These are phyloP conservation scores for Ophiothrix spiculata DNA, from an alignment of 35 echinoderm and acorn worm genomes.

Conservation along the genomic window DNA sequence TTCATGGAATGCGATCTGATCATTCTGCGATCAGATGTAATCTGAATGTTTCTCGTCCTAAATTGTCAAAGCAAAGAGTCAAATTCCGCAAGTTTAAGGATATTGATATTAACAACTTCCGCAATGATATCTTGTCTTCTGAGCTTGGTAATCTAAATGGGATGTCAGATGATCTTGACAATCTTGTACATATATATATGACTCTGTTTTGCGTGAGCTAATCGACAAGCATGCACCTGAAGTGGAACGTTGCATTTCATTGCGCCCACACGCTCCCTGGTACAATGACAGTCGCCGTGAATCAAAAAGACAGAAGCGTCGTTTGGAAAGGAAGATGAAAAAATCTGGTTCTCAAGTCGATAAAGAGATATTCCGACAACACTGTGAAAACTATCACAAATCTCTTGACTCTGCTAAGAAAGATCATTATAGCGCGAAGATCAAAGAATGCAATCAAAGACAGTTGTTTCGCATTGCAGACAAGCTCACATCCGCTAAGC, in stretches of 20 bases:
- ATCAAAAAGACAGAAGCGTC: not conserved
- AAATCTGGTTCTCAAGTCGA: slow-evolving; percentile 28
- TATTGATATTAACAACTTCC: slow-evolving; percentile 30
- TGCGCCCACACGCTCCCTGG: slow-evolving; percentile 38
- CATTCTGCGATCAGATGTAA: slow-evolving; percentile 7
- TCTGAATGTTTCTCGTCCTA: not conserved
- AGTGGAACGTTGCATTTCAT: not conserved
- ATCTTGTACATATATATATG: not conserved
- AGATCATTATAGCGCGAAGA: slow-evolving; percentile 5
- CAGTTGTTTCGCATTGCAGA: slow-evolving; percentile 16
- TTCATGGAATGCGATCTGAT: slow-evolving; percentile 6
- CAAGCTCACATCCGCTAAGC: not conserved
- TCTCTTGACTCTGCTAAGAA: not conserved
- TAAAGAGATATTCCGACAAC: slow-evolving; percentile 18
- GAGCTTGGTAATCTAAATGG: not conserved
- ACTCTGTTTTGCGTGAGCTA: not conserved
- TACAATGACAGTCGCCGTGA: slow-evolving; percentile 29
- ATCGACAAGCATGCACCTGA: slow-evolving; percentile 37
- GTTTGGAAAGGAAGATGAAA: not conserved
- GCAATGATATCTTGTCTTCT: slow-evolving; percentile 41
- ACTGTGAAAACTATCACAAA: slow-evolving; percentile 24
- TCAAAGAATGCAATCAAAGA: slow-evolving; percentile 14
- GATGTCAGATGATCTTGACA: not conserved
- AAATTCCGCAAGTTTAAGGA: slow-evolving; percentile 35
- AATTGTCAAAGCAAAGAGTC: slow-evolving; percentile 30